Conservation (phyloP, 2,888 invertebrate species). For the Drepana falcataria region DNA sequence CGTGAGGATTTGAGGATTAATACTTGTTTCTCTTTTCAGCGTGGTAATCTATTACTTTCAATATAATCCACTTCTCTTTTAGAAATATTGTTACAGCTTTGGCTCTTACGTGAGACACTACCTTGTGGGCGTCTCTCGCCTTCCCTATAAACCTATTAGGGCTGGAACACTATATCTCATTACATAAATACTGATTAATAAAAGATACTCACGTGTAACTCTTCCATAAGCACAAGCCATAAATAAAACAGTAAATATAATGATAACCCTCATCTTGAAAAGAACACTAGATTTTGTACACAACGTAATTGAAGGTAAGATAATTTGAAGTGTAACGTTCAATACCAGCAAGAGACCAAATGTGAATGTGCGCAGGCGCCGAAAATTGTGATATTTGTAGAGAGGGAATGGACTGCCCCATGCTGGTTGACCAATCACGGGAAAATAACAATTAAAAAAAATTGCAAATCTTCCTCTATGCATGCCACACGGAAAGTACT, state of each 20-base stretch:
- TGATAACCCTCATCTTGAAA: slow-evolving; percentile 50
- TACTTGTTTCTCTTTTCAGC: no score
- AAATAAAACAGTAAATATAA: slow-evolving; percentile 41
- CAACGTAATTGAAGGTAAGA: not conserved
- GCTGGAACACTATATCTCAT: no score
- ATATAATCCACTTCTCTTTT: no score
- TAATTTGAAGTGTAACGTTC: slow-evolving; percentile 1
- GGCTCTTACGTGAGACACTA: no score
- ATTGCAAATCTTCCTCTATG: not conserved
- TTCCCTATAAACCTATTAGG: no score
- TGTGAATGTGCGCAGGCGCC: slow-evolving; percentile 56
- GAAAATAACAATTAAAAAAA: slow-evolving; percentile 15
- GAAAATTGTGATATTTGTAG: slow-evolving; percentile 65
- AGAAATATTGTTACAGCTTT: no score
- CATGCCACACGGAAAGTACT: not conserved
- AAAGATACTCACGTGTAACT: slow-evolving; percentile 66
- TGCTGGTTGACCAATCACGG: slow-evolving; percentile 28
- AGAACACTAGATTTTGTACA: not conserved
- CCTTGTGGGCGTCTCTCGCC: no score
- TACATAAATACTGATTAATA: no score
- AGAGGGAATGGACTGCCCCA: slow-evolving; percentile 32
- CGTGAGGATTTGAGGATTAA: no score
- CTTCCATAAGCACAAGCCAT: slow-evolving; percentile 44
- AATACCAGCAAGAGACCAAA: slow-evolving; percentile 30
- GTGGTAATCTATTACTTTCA: no score